Conservation (phyloP, 2,888 invertebrate species). For the Anticlea derivata region DNA sequence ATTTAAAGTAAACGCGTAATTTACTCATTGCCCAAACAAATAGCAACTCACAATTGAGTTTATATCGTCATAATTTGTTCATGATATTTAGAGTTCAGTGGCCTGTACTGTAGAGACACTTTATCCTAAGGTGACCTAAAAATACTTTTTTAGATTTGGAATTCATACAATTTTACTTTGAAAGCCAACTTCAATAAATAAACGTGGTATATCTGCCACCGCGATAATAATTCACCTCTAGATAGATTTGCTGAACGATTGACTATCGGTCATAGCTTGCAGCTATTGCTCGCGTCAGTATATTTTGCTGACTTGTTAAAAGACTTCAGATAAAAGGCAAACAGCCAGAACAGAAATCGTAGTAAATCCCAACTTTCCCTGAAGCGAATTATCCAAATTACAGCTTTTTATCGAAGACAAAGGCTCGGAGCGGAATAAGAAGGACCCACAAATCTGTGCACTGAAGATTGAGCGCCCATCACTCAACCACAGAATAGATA, state of each 20-base stretch:
- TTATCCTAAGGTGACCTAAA: too few species aligned
- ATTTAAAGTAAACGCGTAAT: too few species aligned
- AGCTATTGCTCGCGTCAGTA: not conserved
- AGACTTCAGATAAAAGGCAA: slow-evolving; percentile 14
- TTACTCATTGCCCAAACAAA: too few species aligned
- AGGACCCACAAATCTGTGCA: slow-evolving; percentile 43
- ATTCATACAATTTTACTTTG: too few species aligned
- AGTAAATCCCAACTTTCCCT: slow-evolving; percentile 38
- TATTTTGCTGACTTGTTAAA: not conserved
- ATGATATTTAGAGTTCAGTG: too few species aligned
- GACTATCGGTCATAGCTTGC: not conserved
- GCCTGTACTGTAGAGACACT: too few species aligned
- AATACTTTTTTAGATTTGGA: too few species aligned
- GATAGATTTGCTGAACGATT: not conserved
- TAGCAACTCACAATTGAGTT: too few species aligned
- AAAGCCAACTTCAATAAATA: too few species aligned
- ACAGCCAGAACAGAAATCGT: slow-evolving; percentile 16
- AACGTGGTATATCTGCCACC: not conserved
- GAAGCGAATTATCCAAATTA: slow-evolving; percentile 46
- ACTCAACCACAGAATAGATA: slow-evolving; percentile 36
- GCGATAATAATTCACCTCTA: not conserved
- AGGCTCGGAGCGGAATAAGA: slow-evolving; percentile 35
- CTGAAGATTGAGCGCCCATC: slow-evolving; percentile 55
- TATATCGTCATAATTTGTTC: too few species aligned
- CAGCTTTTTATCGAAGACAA: slow-evolving; percentile 40